Evolutionary conservation across 2,113 vertebrate genomes (phyloP), one percentile per base, ranked within the genome.

Genomic region (Labeo catla): DNA sequence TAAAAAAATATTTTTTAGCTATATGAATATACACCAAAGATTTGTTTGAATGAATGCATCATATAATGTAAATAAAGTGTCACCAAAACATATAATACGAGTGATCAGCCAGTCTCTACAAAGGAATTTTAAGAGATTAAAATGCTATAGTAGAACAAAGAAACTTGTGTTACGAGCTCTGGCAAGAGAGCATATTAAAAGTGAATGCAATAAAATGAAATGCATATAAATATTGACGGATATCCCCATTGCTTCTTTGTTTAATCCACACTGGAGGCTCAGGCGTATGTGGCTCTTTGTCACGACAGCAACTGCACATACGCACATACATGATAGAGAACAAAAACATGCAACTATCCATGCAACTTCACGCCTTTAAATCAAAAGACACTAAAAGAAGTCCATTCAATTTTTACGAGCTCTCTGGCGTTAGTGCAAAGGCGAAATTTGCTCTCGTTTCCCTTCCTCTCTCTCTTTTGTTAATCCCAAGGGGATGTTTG

Each of bases 211-310:
- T 70, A 34, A 70, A 50, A 82, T 52, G 28, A 65, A 82, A 70
- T 52, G 81, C 47, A 52, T 66, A 47, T 70, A 70, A 70, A 82
- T 83, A 76, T 23, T 77, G 86, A 72, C 5, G 52, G 36, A 72
- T 83, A 68, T 43, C 36, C 23, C 54, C 28, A 43, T 66, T 19
- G 83, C 77, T 87, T 87, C 88, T 89, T 89, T 89, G 88, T 89
- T 87, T 89, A 87, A 89, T 87, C 83, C 73, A 79, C 43, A 81
- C 61, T 83, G 82, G 86, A 83, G 76, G 83, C 78, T 54, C 68
- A 89, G 88, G 79, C 86, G 88, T 87, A 84, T 76, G 83, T 88
- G 61, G 86, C 76, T 89, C 86, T 89, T 89, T 87, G 86, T 89
- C 88, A 85, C 66, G 83, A 82, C 36, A 76, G 15, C 36, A 54